These are phyloP conservation scores for Thalassophryne amazonica DNA, from an alignment of 2,797 vertebrate species.

Conservation along the genomic window DNA sequence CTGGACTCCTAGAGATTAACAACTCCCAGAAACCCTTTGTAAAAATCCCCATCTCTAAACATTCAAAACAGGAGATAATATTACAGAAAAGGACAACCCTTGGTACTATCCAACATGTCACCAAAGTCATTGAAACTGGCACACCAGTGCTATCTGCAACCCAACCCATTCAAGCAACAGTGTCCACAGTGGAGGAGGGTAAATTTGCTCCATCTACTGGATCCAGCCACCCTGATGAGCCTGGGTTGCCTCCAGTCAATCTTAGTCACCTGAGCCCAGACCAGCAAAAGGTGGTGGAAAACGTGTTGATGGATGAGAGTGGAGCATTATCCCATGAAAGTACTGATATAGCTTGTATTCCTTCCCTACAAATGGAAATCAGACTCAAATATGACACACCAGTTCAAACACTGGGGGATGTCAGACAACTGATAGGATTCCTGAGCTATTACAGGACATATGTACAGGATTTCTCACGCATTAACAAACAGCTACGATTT, in stretches of 20 bases:
- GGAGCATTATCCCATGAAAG: too few species aligned
- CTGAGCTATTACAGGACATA: neutral
- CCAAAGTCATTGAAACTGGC: neutral
- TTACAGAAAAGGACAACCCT: constrained; percentile 1
- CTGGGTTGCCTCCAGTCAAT: neutral
- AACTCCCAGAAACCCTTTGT: neutral
- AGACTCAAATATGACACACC: neutral
- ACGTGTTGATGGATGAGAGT: neutral
- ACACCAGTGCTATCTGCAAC: neutral
- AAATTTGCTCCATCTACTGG: too few species aligned
- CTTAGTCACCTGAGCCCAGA: neutral
- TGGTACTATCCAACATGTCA: neutral
- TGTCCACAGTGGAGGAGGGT: too few species aligned
- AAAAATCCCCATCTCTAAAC: constrained; percentile 10
- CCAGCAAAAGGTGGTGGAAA: neutral
- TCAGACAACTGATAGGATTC: constrained; percentile 4
- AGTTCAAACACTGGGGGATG: neutral
- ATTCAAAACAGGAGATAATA: constrained; percentile 3
- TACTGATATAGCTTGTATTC: too few species aligned
- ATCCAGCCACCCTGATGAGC: neutral
- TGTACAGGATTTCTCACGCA: neutral
- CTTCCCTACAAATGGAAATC: too few species aligned
- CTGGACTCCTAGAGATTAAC: constrained; percentile 9
- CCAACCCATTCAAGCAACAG: too few species aligned
- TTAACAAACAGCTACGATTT: neutral